Base-by-base conservation (phyloP, 2,113 vertebrate species). In the Blennius ocellaris region DNA sequence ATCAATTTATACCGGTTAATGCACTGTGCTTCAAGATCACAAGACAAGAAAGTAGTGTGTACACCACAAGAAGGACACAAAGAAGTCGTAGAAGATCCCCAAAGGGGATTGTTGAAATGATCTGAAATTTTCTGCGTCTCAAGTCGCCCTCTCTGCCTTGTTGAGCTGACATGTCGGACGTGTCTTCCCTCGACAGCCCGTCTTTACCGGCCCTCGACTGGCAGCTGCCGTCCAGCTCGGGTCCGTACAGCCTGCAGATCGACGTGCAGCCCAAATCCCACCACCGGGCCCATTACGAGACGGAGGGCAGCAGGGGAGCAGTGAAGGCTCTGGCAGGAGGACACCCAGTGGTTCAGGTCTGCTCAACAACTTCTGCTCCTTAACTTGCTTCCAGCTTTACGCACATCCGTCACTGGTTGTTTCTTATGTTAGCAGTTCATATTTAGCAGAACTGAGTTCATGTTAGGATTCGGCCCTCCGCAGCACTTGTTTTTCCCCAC, bases 241-340 rank as follows among this genome's bases (percentile, higher is more conserved):
- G 97, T 43, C 96, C 97, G 0, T 98, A 96, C 0, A 97, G 96
- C 73, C 95, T 99, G 17, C 93, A 96, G 83, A 97, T 99, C 1
- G 96, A 98, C 6, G 95, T 99, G 76, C 97, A 99, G 93, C 98
- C 98, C 41, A 98, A 97, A 86, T 97, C 97, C 55, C 98, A 99
- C 91, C 98, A 99, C 93, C 90, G 98, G 44, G 98, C 98, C 69
- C 98, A 99, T 87, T 99, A 99, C 0, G 98, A 99, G 94, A 99
- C 98, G 0, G 98, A 99, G 87, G 98, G 98, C 76, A 99, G 98
- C 82, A 91, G 98, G 64, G 98, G 98, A 10, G 97, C 98, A 0
- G 98, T 99, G 87, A 99, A 99, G 90, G 98, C 98, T 0, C 94
- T 96, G 10, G 96, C 95, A 0, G 97, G 97, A 70, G 97, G 97